Evolutionary conservation across 2,113 vertebrate species (phyloP).

Genomic region (Tringa solitaria): DNA sequence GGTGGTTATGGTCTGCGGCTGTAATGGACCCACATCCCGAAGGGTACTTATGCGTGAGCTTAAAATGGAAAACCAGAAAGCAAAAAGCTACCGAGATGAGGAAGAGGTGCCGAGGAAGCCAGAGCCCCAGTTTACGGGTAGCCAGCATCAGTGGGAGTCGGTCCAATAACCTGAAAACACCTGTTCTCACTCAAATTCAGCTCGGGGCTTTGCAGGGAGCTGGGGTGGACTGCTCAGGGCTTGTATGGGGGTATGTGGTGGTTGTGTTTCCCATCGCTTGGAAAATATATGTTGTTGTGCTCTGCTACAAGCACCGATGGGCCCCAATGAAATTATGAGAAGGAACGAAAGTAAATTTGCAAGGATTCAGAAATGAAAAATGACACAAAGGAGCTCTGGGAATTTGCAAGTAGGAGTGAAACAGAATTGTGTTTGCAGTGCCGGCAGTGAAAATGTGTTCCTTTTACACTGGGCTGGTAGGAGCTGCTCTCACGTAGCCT

Average conservation of each 20-base stretch:
- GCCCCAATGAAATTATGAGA: background rate
- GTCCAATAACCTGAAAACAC: background rate
- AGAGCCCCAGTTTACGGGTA: background rate
- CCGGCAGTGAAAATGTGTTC: background rate
- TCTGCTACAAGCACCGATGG: background rate
- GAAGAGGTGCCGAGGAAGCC: background rate
- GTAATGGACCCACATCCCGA: background rate
- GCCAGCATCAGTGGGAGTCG: background rate
- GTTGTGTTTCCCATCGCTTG: background rate
- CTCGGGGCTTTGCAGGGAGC: background rate
- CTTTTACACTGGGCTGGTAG: background rate
- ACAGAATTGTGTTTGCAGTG: background rate
- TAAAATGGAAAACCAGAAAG: background rate
- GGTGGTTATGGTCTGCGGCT: background rate
- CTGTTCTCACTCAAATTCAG: background rate
- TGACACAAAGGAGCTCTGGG: background rate
- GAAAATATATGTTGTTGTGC: background rate
- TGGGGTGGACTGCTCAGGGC: accelerated
- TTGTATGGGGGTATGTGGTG: background rate
- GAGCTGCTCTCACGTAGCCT: background rate
- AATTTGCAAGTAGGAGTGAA: background rate
- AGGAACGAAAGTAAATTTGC: background rate
- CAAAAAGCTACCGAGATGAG: background rate
- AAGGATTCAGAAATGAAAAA: background rate
- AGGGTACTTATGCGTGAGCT: background rate